phyloP scores from a whole-genome alignment of 2,113 vertebrate species.

The Apus apus region DNA sequence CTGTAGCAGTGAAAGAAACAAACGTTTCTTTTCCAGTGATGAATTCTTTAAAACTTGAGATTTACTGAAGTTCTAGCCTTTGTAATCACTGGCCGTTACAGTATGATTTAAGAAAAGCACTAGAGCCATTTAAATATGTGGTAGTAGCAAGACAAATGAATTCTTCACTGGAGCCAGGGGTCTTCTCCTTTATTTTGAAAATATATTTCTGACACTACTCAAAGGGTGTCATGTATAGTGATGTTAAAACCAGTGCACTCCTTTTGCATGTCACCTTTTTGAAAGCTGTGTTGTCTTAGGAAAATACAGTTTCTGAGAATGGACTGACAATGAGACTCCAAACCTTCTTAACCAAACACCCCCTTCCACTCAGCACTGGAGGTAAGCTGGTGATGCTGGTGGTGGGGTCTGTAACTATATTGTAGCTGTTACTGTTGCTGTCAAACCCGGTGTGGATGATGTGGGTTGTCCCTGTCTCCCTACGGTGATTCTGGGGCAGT shows the following conservation, averaged over 20 bases:
- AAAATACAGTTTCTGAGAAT: constrained; percentile 36
- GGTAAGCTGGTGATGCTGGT: constrained; percentile 68
- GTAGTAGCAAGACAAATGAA: neutral
- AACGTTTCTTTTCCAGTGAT: neutral
- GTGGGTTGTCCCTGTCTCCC: neutral
- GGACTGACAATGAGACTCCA: constrained; percentile 83
- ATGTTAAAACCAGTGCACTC: neutral
- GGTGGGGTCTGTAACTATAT: neutral
- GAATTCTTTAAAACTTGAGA: neutral
- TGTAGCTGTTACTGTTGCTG: neutral
- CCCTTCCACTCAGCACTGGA: constrained; percentile 76
- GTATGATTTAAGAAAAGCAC: neutral
- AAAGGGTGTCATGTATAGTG: neutral
- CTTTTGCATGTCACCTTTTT: neutral
- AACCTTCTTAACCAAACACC: constrained; percentile 85
- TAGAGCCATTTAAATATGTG: neutral
- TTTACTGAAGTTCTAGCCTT: neutral
- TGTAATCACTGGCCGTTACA: neutral
- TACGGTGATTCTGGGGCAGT: neutral
- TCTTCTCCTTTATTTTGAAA: neutral
- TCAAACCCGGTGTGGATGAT: neutral
- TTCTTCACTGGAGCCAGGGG: neutral
- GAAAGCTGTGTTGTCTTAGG: constrained; percentile 51
- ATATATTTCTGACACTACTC: neutral
- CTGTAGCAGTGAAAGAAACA: neutral